Base-by-base conservation (phyloP, 1,140 invertebrate species). In the Saxidomus purpurata region DNA sequence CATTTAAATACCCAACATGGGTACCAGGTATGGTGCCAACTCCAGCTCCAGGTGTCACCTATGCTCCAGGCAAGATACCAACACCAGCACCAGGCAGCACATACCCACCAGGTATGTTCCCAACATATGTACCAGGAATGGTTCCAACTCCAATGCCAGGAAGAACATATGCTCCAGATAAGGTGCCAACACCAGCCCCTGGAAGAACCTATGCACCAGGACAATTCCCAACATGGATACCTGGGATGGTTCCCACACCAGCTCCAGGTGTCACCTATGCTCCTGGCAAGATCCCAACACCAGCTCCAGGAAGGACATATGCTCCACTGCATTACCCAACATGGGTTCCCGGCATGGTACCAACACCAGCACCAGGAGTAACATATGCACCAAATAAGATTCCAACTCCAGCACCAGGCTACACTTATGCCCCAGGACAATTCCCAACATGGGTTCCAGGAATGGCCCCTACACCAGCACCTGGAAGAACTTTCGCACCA, bases 401-500 rank as follows among this genome's bases (percentile, higher is more conserved):
- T 83, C 92, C 38, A 69, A 84, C 90, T 49, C 89, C 87, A n/a
- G 69, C 67, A 13, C 87, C 91, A 55, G 91, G 90, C 2, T 69
- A 87, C 52, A 92, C 91, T 3, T 89, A 87, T 40, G 84, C 88
- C 17, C 90, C 91, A 47, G 91, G 91, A 67, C 71, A 40, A 19
- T 89, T 43, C 86, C 89, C 88, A 69, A 91, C 87, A 84, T 82
- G 63, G n/a, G 86, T 88, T 4, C 87, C 89, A 61, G 89, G 82
- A 1, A 61, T 85, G 49, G 83, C 38, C 38, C 77, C 89, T 52
- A 63, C 55, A 25, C 52, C 88, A 81, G 88, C 89, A 13, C 93
- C 93, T 49, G 91, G 91, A 2, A 79, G 77, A 19, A 92, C 91
- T 15, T 91, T 90, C 63, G 89, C 92, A 22, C 89, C 91, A 28